These are phyloP conservation scores for Noturus placidus DNA, from an alignment of 2,113 vertebrate species.

Conservation along the genomic window DNA sequence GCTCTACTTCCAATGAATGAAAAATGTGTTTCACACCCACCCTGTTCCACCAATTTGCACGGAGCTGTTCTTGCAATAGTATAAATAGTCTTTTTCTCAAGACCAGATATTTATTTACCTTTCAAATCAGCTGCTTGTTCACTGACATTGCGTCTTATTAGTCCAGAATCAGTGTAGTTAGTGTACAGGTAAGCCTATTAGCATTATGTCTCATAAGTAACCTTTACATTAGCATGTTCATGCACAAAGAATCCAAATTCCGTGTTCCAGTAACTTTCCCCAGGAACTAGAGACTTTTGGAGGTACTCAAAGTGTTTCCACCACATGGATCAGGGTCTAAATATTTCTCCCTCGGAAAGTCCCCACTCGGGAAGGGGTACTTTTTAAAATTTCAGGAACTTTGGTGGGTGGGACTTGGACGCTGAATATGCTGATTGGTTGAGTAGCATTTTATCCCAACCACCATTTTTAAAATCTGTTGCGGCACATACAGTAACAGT, in stretches of 20 bases:
- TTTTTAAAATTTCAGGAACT: too few relatives aligned
- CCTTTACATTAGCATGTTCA: neutral
- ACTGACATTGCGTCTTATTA: neutral
- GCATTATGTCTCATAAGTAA: neutral
- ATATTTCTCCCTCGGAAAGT: too few relatives aligned
- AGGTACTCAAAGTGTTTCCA: too few relatives aligned
- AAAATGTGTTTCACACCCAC: neutral
- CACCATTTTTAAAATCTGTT: too few relatives aligned
- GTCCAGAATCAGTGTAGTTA: neutral
- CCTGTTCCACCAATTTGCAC: neutral
- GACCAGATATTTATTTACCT: neutral
- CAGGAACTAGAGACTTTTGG: too few relatives aligned
- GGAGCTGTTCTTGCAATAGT: neutral
- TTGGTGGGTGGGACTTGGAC: too few relatives aligned
- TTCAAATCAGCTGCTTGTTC: neutral
- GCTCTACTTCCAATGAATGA: neutral
- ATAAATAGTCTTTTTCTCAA: neutral
- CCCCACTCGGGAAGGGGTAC: too few relatives aligned
- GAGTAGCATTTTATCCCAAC: too few relatives aligned
- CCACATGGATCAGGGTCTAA: too few relatives aligned
- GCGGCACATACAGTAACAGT: too few relatives aligned
- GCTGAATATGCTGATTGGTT: too few relatives aligned
- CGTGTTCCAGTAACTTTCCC: too few relatives aligned
- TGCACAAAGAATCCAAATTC: neutral
- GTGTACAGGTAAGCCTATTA: neutral